phyloP scores from a whole-genome alignment of 2,113 vertebrate species.

The Cynopterus brachyotis region DNA sequence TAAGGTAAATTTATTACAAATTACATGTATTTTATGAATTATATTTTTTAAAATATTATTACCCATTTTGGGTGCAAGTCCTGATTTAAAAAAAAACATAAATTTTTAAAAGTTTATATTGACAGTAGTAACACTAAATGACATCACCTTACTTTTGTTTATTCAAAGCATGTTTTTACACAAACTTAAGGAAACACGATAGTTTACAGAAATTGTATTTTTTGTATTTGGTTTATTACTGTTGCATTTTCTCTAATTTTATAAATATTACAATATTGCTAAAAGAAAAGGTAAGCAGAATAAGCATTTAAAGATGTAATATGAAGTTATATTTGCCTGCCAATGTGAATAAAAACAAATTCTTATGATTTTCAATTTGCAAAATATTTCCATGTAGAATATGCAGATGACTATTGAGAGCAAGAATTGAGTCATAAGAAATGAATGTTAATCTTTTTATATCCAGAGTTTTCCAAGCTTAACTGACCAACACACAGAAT shows the following conservation, averaged over 20 bases:
- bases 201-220: background rate
- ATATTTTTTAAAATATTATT: background rate
- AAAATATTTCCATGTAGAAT: background rate
- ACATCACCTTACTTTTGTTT: background rate
- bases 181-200: background rate
- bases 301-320: background rate
- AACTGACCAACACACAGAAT: background rate
- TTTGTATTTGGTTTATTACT: background rate
- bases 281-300: background rate
- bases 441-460: background rate
- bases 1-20: background rate
- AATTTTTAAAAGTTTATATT: background rate
- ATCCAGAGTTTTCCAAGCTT: background rate
- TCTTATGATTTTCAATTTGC: background rate
- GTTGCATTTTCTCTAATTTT: background rate
- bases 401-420: background rate
- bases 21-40: background rate
- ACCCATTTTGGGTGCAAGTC: background rate
- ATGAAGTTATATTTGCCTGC: background rate
- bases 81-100: background rate
- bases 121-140: background rate
- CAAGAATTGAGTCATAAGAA: background rate
- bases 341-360: background rate
- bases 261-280: background rate
- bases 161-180: background rate